Conservation (phyloP, 2,888 invertebrate genomes). For the Heteromurus nitidus region DNA sequence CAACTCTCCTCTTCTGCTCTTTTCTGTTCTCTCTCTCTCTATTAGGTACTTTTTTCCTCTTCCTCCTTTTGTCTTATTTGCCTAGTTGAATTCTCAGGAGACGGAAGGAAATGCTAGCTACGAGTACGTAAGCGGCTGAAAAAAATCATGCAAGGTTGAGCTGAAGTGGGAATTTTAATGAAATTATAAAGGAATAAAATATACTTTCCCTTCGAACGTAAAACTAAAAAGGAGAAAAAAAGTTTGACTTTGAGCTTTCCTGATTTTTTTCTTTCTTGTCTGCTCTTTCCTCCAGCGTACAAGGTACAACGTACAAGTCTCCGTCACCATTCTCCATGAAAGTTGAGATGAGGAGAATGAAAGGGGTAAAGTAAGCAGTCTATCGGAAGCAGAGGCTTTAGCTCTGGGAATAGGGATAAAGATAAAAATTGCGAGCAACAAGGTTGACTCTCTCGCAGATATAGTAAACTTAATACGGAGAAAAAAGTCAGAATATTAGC, state of each 20-base stretch:
- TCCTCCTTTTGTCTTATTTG: constrained; percentile 53
- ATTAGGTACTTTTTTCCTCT: neutral
- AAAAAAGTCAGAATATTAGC: constrained; percentile 48
- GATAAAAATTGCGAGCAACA: constrained; percentile 42
- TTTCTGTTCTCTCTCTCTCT: no score
- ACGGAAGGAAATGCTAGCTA: constrained; percentile 16
- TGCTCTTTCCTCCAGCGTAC: no score
- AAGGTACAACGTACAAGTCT: no score
- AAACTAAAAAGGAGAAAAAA: neutral
- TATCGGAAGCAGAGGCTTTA: constrained; percentile 8
- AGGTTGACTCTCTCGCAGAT: constrained; percentile 53
- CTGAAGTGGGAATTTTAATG: constrained; percentile 63
- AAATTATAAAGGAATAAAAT: constrained; percentile 62
- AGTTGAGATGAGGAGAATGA: no score
- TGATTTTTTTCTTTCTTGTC: constrained; percentile 7
- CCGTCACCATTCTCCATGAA: no score
- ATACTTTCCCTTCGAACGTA: constrained; percentile 33
- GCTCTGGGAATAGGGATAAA: constrained; percentile 54
- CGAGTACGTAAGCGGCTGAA: constrained; percentile 3
- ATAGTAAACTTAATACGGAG: neutral
- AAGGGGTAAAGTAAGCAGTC: constrained; percentile 21
- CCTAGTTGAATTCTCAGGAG: constrained; percentile 35
- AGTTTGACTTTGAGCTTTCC: constrained; percentile 13
- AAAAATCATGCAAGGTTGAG: constrained; percentile 46
- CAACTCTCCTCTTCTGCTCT: no score